Base-by-base conservation (phyloP, 2,888 invertebrate genomes). In the Drosophila phalerata region DNA sequence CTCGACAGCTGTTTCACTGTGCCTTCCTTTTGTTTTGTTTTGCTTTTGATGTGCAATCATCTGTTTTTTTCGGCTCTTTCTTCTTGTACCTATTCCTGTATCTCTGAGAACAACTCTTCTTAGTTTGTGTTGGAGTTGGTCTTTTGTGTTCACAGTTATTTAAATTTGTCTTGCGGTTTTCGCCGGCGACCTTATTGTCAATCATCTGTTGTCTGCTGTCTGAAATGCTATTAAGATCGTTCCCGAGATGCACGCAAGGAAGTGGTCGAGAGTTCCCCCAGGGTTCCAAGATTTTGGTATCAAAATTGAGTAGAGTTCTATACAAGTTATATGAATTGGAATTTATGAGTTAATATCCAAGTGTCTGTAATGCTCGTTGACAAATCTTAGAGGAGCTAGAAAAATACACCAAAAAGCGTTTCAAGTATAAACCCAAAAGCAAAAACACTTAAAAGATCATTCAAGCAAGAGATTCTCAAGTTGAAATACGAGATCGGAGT, bases 91-190 rank as follows among this genome's bases (percentile, higher is more conserved):
- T 68, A 53, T 65, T 42, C 42, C 25, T 40, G 17, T 56, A 38
- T 43, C 45, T 15, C 10, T 17, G 38, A 66, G 63, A 53, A 67
- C 66, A 73, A 74, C 78, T 84, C 72, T 70, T 37, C 52, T 22
- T 15, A 8, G 34, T 25, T 3, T 25, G 25, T 25, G 9, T 43
- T 55, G 37, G 52, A 17, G 55, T 28, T 28, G 28, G 47, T 63
- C 67, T 38, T 52, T 58, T 73, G 52, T 71, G 43, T 73, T 68
- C 60, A 69, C 84, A 84, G 89, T 85, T 85, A 88, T 88, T 88
- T 83, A 81, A 88, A 89, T 85, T 79, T 84, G 88, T 84, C 74
- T 84, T 88, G 89, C 79, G 87, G 89, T 88, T 77, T 81, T 42
- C 37, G 38, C 25, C 32, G 15, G 22, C 80, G 61, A 60, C 51